A percentile compares a stretch with the other conserved stretches of the same genome.
Evolutionary conservation across 2,113 vertebrate species (phyloP).

Genomic region (Anarhynchus alexandrinus): DNA sequence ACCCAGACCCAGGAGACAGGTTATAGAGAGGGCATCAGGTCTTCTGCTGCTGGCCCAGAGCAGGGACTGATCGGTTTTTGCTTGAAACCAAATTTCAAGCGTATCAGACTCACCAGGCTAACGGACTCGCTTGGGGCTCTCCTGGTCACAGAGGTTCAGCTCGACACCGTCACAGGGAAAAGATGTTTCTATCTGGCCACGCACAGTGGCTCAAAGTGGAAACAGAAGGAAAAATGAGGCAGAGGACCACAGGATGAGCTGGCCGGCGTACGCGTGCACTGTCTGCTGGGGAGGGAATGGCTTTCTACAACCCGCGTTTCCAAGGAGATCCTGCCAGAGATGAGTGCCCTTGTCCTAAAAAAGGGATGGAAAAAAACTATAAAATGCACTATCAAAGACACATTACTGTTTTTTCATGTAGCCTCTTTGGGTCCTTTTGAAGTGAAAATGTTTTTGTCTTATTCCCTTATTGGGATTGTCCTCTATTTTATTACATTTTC

Average conservation of each 20-base stretch:
- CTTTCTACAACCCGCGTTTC: neutral
- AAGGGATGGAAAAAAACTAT: neutral
- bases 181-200: neutral
- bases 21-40: neutral
- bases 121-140: fast-evolving
- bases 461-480: neutral
- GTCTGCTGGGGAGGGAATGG: neutral
- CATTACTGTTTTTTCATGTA: neutral
- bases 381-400: neutral
- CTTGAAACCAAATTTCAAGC: neutral
- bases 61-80: neutral
- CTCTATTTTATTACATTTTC: neutral
- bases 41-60: neutral
- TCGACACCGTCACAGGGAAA: fast-evolving
- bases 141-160: neutral
- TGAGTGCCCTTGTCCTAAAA: conserved; percentile 1
- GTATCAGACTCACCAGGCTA: neutral
- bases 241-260: neutral
- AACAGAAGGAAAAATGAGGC: neutral
- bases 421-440: conserved; percentile 1
- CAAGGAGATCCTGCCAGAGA: conserved; percentile 19
- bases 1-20: neutral
- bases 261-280: fast-evolving
- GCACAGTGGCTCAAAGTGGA: neutral
- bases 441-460: neutral